Evolutionary conservation across 2,888 invertebrate genomes (phyloP).

Genomic region (Bibio marci): DNA sequence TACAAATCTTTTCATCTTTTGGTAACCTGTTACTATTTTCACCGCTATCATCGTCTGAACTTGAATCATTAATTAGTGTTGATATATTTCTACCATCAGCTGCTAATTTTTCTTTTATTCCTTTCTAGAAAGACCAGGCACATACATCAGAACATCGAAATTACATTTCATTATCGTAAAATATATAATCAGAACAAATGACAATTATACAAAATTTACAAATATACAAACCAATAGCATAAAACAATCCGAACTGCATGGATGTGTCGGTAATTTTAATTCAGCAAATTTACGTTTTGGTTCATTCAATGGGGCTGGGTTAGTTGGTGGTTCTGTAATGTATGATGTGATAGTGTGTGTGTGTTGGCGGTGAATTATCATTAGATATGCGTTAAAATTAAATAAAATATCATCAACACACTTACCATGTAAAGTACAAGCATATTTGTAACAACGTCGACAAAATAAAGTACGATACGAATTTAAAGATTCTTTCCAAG

Average conservation of each 20-base stretch:
- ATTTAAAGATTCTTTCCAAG: conserved; percentile 89
- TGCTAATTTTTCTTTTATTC: conserved; percentile 67
- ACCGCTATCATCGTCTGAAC: conserved; percentile 87
- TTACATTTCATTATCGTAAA: neutral
- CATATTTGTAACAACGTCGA: conserved; percentile 93
- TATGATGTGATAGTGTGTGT: conserved; percentile 5
- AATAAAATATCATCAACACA: conserved; percentile 16
- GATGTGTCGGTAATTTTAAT: conserved; percentile 66
- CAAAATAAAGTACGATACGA: conserved; percentile 98
- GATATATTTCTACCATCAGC: conserved; percentile 36
- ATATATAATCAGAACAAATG: conserved; percentile 1
- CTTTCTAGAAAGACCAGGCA: conserved; percentile 52
- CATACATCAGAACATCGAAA: conserved; percentile 3
- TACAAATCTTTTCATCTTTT: conserved; percentile 20
- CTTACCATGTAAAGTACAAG: conserved; percentile 95
- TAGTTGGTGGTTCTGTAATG: conserved; percentile 24
- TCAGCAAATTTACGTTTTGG: conserved; percentile 78
- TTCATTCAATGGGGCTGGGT: conserved; percentile 76
- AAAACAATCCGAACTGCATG: conserved; percentile 76
- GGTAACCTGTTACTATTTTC: conserved; percentile 45
- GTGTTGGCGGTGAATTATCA: conserved; percentile 14
- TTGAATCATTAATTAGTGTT: conserved; percentile 73
- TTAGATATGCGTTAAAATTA: conserved; percentile 11
- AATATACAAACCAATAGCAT: conserved; percentile 52
- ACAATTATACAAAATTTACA: conserved; percentile 2